phyloP scores from a whole-genome alignment of 2,888 invertebrate species.

The Xestia xanthographa region DNA sequence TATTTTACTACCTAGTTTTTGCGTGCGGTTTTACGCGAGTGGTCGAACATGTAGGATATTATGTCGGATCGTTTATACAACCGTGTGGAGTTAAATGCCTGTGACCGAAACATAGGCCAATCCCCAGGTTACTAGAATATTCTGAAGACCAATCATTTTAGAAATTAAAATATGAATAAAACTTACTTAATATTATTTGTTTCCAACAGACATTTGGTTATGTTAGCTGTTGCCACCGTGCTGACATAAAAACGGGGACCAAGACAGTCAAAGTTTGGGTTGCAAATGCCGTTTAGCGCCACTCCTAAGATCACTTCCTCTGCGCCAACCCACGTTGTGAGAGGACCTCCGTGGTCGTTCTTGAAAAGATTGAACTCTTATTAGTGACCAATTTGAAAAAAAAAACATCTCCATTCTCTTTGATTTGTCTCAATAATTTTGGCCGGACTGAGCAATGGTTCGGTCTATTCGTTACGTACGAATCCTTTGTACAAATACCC shows the following conservation, averaged over 20 bases:
- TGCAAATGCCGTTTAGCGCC: slow-evolving; percentile 39
- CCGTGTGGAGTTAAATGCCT: background rate
- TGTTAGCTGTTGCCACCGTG: slow-evolving; percentile 43
- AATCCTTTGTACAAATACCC: background rate
- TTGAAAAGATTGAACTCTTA: slow-evolving; percentile 22
- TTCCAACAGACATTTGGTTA: slow-evolving; percentile 55
- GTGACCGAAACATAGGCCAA: background rate
- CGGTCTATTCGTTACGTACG: background rate
- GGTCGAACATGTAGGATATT: too few relatives aligned
- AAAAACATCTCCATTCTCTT: background rate
- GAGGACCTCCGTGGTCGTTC: slow-evolving; percentile 56
- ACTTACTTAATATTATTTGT: slow-evolving; percentile 33
- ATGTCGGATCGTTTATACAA: background rate
- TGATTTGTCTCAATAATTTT: background rate
- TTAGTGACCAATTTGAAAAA: background rate
- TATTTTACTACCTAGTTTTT: background rate
- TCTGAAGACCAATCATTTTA: background rate
- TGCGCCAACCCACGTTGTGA: slow-evolving; percentile 31
- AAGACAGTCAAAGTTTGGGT: slow-evolving; percentile 42
- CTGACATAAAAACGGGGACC: slow-evolving; percentile 55
- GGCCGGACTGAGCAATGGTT: background rate
- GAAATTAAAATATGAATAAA: background rate
- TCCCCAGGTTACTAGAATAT: background rate
- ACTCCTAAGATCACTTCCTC: slow-evolving; percentile 51
- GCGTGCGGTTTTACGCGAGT: background rate